Conservation (phyloP, 2,113 vertebrate genomes). For the Diglossa brunneiventris region DNA sequence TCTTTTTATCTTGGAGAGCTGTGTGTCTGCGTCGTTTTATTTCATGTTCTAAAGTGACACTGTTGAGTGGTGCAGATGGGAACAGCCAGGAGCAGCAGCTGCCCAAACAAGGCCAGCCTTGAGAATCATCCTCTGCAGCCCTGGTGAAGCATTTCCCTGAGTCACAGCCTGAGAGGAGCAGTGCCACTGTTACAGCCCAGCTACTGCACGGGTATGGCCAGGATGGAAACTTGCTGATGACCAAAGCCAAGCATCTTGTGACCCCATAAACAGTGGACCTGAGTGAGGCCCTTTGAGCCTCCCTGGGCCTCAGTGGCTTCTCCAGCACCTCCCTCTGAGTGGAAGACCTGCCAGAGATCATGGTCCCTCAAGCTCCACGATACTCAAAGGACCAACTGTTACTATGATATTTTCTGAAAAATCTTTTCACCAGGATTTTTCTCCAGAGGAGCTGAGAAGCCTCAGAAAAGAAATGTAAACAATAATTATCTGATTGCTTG, state of each 20-base stretch:
- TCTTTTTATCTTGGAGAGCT: too few relatives aligned
- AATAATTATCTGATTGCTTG: too few relatives aligned
- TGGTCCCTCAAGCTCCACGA: fast-evolving
- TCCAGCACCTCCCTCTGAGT: neutral
- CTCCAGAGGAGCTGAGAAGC: too few relatives aligned
- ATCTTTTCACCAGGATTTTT: too few relatives aligned
- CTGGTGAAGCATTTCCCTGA: neutral
- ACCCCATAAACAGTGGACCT: neutral
- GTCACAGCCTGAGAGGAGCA: neutral
- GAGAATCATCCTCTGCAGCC: neutral
- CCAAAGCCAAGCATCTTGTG: too few relatives aligned
- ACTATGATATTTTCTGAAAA: too few relatives aligned
- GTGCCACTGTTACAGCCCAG: neutral
- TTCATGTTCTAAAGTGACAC: too few relatives aligned
- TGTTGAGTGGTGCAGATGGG: neutral
- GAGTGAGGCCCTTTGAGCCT: neutral
- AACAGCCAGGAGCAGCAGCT: neutral
- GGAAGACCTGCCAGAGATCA: fast-evolving
- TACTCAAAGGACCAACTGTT: neutral
- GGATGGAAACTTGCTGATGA: neutral
- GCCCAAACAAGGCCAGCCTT: neutral
- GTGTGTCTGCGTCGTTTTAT: too few relatives aligned
- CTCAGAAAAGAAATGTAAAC: too few relatives aligned
- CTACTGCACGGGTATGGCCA: neutral
- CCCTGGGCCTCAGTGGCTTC: too few relatives aligned